phyloP scores from a whole-genome alignment of 64 coral and sea anemone species.

The Pocillopora damicornis region DNA sequence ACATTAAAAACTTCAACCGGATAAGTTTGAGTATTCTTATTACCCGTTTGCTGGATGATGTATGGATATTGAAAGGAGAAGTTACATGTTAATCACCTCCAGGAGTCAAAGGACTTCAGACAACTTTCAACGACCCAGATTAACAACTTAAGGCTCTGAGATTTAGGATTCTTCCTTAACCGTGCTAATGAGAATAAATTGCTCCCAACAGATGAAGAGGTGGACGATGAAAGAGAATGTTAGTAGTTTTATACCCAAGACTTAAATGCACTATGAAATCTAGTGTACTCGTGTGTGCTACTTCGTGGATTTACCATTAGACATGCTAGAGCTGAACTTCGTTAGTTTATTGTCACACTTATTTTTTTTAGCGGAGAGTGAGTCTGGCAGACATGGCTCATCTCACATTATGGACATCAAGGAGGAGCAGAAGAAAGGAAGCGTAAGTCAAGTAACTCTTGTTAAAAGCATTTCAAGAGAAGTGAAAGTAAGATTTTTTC shows the following conservation, averaged over 20 bases:
- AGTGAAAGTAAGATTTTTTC: no score
- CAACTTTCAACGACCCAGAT: no score
- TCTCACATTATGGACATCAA: constrained; percentile 95
- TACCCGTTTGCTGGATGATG: no score
- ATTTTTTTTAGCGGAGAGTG: constrained; percentile 9
- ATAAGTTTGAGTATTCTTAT: no score
- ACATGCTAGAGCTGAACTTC: background rate
- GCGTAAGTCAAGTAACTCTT: constrained; percentile 24
- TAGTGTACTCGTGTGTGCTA: no score
- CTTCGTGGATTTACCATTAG: background rate
- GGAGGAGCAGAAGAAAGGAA: constrained; percentile 86
- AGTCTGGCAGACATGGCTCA: constrained; percentile 33
- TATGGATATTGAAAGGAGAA: no score
- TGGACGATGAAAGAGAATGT: background rate
- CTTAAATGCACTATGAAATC: no score
- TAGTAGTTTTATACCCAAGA: background rate
- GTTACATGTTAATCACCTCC: no score
- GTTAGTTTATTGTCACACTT: background rate
- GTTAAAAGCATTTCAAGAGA: no score
- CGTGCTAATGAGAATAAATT: background rate
- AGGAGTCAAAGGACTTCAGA: no score
- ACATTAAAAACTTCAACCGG: background rate
- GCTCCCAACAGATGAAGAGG: background rate
- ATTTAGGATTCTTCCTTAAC: background rate
- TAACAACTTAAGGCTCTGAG: background rate